Evolutionary conservation across 2,113 vertebrate species (phyloP), one percentile per base, ranked within the genome.

Genomic region (Boulengerochromis microlepis): DNA sequence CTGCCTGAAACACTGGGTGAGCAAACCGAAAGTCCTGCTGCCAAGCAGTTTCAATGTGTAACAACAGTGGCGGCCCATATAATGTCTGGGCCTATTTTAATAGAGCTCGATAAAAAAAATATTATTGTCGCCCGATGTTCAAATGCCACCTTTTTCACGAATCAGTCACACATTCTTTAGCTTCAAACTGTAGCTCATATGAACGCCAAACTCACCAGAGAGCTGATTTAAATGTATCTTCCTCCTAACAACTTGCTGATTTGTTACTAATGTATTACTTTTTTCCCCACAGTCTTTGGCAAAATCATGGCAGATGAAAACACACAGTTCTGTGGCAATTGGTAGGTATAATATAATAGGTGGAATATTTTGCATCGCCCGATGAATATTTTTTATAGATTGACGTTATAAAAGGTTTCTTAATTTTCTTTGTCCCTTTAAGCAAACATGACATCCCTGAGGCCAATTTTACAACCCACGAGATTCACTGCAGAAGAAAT

Each of bases 401-500:
- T 33, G 24, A 59, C 10, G 10, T 66, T 66, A 61, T 6, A 33
- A 18, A 12, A 11, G 16, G n/a, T 57, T 86, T 85, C 6, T 56
- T 13, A 8, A 18, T 13, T 18, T 47, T 42, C 11, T 80, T 16
- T 86, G 18, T 8, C 50, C 95, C 95, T 83, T 69, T 0, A 83
- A 99, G 99, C 96, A 97, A 98, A 92, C 98, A 97, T 89, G 97
- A 98, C 33, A 98, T 99, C 90, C 98, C 98, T n/a, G 95, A 96
- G 84, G 97, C 96, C 24, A 99, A 99, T 85, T 99, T 99, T 89
- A 97, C 97, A 31, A 98, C 97, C 53, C 99, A 99, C 11, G 99
- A 99, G 93, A 98, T 99, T 92, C 98, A 99, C 96, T 99, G 99
- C 85, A 95, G 96, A 18, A 97, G 98, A 81, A 99, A 99, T 54